Conservation (phyloP, 2,113 vertebrate species). For the Atrichornis clamosus region DNA sequence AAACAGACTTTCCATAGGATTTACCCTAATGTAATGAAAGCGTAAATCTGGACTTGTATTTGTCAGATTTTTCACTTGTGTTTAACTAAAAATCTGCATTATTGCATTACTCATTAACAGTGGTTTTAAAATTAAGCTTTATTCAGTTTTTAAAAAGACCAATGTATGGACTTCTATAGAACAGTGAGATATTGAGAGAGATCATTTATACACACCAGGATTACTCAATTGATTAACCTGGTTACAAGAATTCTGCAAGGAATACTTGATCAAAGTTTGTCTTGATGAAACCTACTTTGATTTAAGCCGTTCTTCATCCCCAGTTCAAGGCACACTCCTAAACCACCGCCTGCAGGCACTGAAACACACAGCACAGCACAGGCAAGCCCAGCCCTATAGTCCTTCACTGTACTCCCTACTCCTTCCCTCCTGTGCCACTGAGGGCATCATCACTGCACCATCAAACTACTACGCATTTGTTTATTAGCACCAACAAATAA, state of each 20-base stretch:
- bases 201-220: neutral
- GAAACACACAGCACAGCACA: rapidly evolving
- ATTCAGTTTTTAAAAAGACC: neutral
- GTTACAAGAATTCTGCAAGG: neutral
- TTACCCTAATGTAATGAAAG: neutral
- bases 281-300: neutral
- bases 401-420: neutral
- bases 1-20: neutral
- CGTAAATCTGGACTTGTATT: neutral
- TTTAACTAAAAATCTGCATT: neutral
- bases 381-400: neutral
- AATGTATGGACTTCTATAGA: neutral
- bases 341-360: neutral
- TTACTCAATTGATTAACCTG: neutral
- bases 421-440: neutral
- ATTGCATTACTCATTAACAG: neutral
- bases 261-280: neutral
- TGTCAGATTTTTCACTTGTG: neutral
- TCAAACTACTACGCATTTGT: neutral
- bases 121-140: neutral
- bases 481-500: neutral
- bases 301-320: conserved; percentile 2
- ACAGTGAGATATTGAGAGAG: neutral
- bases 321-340: neutral
- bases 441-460: neutral